phyloP scores from a whole-genome alignment of 1,140 invertebrate species.

The Eupristina koningsbergeri region DNA sequence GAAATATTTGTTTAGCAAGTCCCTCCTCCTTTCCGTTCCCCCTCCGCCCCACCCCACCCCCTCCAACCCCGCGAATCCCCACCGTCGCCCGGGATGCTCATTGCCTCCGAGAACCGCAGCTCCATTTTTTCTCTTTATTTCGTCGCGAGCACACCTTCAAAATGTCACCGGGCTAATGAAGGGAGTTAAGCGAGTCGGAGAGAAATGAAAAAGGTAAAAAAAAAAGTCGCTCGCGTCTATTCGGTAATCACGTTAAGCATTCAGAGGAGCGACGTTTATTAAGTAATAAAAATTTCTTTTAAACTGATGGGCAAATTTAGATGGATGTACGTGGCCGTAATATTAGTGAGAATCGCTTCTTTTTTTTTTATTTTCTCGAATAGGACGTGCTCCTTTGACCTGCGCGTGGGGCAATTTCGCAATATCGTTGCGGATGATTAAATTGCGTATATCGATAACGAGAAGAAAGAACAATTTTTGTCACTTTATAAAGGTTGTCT shows the following conservation, averaged over 20 bases:
- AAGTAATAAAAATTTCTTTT: conserved; percentile 50
- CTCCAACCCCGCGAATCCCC: too few species aligned
- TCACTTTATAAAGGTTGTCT: too few species aligned
- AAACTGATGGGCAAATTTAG: conserved; percentile 31
- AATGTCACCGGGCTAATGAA: conserved; percentile 70
- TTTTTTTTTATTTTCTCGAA: conserved; percentile 5
- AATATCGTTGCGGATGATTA: too few species aligned
- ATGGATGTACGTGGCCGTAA: not conserved
- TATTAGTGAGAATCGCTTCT: conserved; percentile 11
- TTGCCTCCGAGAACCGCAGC: not conserved
- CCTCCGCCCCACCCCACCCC: too few species aligned
- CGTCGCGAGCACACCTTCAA: conserved; percentile 61
- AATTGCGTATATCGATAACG: too few species aligned
- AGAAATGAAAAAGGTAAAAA: conserved; percentile 49
- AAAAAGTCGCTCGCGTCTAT: conserved; percentile 40
- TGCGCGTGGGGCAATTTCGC: too few species aligned
- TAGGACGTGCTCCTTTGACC: too few species aligned
- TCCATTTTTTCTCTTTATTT: conserved; percentile 56
- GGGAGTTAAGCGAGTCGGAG: conserved; percentile 61
- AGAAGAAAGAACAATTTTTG: too few species aligned
- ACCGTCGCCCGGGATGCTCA: conserved; percentile 14
- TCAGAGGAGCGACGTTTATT: conserved; percentile 48
- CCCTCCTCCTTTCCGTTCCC: conserved; percentile 19
- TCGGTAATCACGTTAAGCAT: conserved; percentile 50
- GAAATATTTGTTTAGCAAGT: conserved; percentile 45